These are phyloP conservation scores for Verasper variegatus DNA, from an alignment of 2,113 vertebrate genomes.

Conservation along the genomic window DNA sequence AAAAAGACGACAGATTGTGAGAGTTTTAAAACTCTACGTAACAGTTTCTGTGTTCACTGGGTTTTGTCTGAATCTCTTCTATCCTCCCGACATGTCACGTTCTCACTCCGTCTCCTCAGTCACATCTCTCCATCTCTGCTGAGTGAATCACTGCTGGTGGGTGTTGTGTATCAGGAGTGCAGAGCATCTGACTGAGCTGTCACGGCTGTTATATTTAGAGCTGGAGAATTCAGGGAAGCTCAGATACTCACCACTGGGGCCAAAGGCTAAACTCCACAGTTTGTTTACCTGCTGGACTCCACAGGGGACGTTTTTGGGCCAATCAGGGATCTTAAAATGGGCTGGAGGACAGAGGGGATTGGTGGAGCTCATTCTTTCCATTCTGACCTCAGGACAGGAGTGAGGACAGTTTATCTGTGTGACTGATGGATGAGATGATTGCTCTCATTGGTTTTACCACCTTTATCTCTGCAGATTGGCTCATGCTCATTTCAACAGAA, in stretches of 20 bases:
- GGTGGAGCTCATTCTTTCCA: slow-evolving; percentile 55
- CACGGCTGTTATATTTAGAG: slow-evolving; percentile 80
- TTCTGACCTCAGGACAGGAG: slow-evolving; percentile 37
- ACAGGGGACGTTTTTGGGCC: slow-evolving; percentile 28
- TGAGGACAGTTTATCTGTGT: slow-evolving; percentile 29
- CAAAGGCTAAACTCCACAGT: slow-evolving; percentile 66
- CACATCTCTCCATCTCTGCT: slow-evolving; percentile 5
- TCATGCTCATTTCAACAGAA: slow-evolving; percentile 22
- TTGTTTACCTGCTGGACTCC: slow-evolving; percentile 74
- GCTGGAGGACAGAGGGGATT: slow-evolving; percentile 9
- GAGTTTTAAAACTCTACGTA: no score
- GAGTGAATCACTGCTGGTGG: slow-evolving; percentile 46
- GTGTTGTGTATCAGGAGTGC: slow-evolving; percentile 65
- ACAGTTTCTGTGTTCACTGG: background rate
- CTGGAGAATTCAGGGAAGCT: slow-evolving; percentile 67
- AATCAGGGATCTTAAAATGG: background rate
- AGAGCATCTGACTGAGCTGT: slow-evolving; percentile 62
- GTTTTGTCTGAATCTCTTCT: background rate
- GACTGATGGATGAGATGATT: slow-evolving; percentile 27
- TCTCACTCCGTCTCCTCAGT: slow-evolving; percentile 7
- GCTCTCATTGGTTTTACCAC: slow-evolving; percentile 5
- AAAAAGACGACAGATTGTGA: no score
- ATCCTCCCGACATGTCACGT: background rate
- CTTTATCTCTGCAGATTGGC: background rate
- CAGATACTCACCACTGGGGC: slow-evolving; percentile 48